phyloP scores from a whole-genome alignment of 2,797 vertebrate species.

The Peromyscus attwateri region DNA sequence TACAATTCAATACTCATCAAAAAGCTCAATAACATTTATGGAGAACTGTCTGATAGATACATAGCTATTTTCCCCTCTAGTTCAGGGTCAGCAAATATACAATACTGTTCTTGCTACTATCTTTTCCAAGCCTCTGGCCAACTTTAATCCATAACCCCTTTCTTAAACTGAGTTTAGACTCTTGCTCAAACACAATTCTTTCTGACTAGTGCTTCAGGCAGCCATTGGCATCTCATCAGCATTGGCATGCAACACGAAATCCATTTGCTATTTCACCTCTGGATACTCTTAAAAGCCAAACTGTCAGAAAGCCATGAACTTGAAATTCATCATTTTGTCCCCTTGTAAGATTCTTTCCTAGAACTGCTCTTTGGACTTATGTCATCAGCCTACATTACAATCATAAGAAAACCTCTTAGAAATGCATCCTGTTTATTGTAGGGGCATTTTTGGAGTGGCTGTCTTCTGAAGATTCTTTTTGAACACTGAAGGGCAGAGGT shows the following conservation, averaged over 20 bases:
- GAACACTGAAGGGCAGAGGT: background rate
- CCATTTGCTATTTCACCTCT: constrained; percentile 65
- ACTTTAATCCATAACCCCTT: constrained; percentile 32
- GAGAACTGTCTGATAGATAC: constrained; percentile 37
- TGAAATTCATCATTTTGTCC: constrained; percentile 75
- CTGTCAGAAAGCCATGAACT: constrained; percentile 70
- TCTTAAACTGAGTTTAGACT: constrained; percentile 8
- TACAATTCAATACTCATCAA: constrained; percentile 50
- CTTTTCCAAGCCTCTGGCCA: constrained; percentile 17
- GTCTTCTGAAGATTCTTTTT: constrained; percentile 54
- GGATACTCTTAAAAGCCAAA: constrained; percentile 76
- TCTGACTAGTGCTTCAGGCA: background rate
- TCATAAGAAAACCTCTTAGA: constrained; percentile 32
- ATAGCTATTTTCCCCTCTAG: constrained; percentile 19
- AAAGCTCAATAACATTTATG: constrained; percentile 64
- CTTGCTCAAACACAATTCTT: constrained; percentile 15
- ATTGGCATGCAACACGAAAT: constrained; percentile 59
- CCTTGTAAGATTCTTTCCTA: constrained; percentile 74
- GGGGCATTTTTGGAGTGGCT: constrained; percentile 22
- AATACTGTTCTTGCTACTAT: background rate
- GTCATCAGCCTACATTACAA: constrained; percentile 77
- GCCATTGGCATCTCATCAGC: constrained; percentile 32
- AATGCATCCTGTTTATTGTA: constrained; percentile 51
- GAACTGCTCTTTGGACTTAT: constrained; percentile 63
- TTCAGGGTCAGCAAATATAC: constrained; percentile 49